A percentile compares a stretch with the other conserved stretches of the same genome.
phyloP scores from a whole-genome alignment of 1,140 invertebrate species.

The Lepidurus apus region DNA sequence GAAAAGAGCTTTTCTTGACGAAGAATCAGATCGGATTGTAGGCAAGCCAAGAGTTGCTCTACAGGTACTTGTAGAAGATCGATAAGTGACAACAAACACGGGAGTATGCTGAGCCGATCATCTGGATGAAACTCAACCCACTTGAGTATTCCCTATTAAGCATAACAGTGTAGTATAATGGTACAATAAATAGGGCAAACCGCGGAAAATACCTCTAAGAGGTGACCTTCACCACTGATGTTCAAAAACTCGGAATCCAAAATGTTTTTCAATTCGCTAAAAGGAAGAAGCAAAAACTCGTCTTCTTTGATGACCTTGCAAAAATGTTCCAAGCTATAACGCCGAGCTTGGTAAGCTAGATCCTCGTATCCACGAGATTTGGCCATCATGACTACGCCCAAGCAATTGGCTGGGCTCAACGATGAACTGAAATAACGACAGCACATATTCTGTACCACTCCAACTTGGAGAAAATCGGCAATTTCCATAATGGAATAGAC shows the following conservation, averaged over 20 bases:
- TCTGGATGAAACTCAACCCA: constrained; percentile 34
- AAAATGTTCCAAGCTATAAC: constrained; percentile 52
- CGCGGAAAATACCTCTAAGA: constrained; percentile 39
- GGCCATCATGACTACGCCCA: constrained; percentile 52
- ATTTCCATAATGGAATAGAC: constrained; percentile 53
- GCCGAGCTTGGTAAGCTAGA: constrained; percentile 49
- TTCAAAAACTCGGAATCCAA: constrained; percentile 40
- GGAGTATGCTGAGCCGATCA: constrained; percentile 33
- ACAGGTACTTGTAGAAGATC: constrained; percentile 34
- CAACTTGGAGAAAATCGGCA: constrained; percentile 50
- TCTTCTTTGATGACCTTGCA: constrained; percentile 51
- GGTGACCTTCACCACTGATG: constrained; percentile 40
- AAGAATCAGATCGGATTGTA: constrained; percentile 27
- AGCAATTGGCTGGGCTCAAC: constrained; percentile 50
- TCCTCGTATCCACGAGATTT: constrained; percentile 50
- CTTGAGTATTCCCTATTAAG: constrained; percentile 30
- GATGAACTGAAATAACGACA: constrained; percentile 52
- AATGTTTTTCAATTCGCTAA: constrained; percentile 46
- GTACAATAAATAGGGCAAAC: not conserved
- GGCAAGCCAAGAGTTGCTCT: constrained; percentile 33
- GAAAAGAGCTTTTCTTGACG: constrained; percentile 7
- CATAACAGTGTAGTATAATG: not conserved
- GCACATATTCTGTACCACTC: constrained; percentile 47
- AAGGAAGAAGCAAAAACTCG: constrained; percentile 52
- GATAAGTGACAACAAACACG: constrained; percentile 31